Evolutionary conservation across 2,113 vertebrate genomes (phyloP).

Genomic region (Ochotona curzoniae): DNA sequence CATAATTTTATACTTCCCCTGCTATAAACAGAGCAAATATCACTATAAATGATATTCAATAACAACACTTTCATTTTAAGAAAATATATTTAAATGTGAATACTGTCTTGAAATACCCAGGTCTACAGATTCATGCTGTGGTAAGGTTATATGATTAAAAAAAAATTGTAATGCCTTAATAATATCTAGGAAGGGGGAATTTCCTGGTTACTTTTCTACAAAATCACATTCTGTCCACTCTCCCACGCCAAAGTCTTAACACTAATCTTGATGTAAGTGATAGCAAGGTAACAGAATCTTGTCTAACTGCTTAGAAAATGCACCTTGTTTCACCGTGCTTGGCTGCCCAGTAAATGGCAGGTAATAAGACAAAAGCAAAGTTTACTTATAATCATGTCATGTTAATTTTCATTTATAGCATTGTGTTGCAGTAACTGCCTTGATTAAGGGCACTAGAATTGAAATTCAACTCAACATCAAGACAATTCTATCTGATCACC

Average conservation of each 20-base stretch:
- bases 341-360: constrained; percentile 64
- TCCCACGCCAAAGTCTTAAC: constrained; percentile 63
- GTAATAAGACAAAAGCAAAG: constrained; percentile 71
- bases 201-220: constrained; percentile 53
- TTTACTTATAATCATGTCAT: constrained; percentile 66
- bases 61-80: constrained; percentile 75
- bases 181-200: constrained; percentile 38
- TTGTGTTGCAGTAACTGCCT: constrained; percentile 11
- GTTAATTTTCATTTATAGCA: constrained; percentile 68
- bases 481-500: constrained; percentile 38
- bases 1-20: constrained; percentile 20
- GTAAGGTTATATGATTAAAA: constrained; percentile 73
- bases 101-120: constrained; percentile 70
- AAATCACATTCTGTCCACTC: constrained; percentile 14
- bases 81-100: constrained; percentile 66
- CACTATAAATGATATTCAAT: constrained; percentile 44
- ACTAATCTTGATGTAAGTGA: constrained; percentile 55
- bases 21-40: constrained; percentile 62
- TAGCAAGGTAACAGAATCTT: constrained; percentile 56
- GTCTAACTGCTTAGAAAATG: constrained; percentile 55
- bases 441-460: constrained; percentile 53
- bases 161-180: constrained; percentile 43
- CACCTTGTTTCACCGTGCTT: constrained; percentile 59
- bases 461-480: constrained; percentile 60
- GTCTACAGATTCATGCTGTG: constrained; percentile 75